These are phyloP conservation scores for Philonicus albiceps DNA, from an alignment of 2,888 invertebrate species.

Conservation along the genomic window DNA sequence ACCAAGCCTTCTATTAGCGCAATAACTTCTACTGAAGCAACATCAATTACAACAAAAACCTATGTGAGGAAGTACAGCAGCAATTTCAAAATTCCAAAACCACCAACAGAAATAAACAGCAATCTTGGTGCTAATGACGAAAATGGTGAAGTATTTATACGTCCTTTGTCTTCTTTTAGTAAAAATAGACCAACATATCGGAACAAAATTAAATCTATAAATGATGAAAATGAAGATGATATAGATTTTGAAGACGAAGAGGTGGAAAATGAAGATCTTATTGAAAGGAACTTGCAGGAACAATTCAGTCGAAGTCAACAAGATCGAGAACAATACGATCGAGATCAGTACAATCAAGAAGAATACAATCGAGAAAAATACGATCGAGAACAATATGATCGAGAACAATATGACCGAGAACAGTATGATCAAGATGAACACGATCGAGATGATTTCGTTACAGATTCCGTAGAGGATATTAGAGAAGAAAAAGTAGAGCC, in stretches of 20 bases:
- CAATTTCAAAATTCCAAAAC: conserved; percentile 46
- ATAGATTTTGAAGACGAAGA: conserved; percentile 23
- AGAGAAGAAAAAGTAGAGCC: neutral
- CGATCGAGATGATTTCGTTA: neutral
- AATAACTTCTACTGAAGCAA: conserved; percentile 48
- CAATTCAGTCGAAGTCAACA: neutral
- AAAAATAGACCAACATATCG: conserved; percentile 10
- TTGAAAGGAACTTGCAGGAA: neutral
- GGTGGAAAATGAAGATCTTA: neutral
- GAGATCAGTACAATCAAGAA: neutral
- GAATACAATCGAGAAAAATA: no score
- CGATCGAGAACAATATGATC: no score
- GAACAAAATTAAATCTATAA: conserved; percentile 28
- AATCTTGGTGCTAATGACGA: neutral
- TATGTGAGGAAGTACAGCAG: conserved; percentile 50
- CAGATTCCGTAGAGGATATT: neutral
- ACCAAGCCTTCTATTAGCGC: conserved; percentile 52
- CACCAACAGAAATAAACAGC: conserved; percentile 34
- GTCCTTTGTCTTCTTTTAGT: neutral
- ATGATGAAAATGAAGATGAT: conserved; percentile 34
- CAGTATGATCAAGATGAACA: no score
- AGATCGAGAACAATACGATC: neutral
- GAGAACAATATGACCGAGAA: no score
- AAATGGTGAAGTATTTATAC: neutral
- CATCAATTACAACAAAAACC: conserved; percentile 47